Evolutionary conservation across 2,113 vertebrate genomes (phyloP).

Genomic region (Ochotona princeps): DNA sequence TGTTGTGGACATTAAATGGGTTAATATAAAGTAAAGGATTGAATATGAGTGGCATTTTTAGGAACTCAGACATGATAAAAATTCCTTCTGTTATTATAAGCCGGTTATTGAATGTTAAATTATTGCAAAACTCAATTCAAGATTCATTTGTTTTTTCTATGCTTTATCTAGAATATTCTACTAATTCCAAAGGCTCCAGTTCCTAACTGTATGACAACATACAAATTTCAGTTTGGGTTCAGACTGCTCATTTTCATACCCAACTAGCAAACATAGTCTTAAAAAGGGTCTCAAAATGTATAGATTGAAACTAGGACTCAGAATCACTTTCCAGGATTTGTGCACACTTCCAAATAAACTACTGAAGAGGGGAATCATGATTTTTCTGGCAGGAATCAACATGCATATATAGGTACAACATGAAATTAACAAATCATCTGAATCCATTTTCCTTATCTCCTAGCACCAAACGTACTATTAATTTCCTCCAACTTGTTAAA

Average conservation of each 20-base stretch:
- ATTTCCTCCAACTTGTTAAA: constrained; percentile 4
- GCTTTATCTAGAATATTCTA: not conserved
- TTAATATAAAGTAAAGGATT: not conserved
- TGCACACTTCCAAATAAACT: not conserved
- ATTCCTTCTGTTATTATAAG: not conserved
- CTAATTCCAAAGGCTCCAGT: not conserved
- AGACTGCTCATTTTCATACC: not conserved
- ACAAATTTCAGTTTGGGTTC: not conserved
- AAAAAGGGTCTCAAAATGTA: not conserved
- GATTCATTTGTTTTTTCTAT: not conserved
- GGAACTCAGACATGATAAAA: not conserved
- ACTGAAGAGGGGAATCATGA: not conserved
- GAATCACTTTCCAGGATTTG: not conserved
- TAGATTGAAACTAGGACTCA: not conserved
- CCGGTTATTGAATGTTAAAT: not conserved
- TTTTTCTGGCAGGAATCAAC: not conserved
- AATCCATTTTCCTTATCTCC: not conserved
- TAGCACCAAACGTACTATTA: not conserved
- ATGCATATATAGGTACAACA: not conserved
- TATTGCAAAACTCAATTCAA: not conserved
- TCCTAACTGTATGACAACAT: not conserved
- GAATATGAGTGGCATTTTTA: not conserved
- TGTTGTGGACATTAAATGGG: not conserved
- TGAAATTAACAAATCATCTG: constrained; percentile 35
- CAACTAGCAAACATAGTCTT: not conserved